Evolutionary conservation across 1,140 invertebrate species (phyloP).

Genomic region (Homalodisca vitripennis): DNA sequence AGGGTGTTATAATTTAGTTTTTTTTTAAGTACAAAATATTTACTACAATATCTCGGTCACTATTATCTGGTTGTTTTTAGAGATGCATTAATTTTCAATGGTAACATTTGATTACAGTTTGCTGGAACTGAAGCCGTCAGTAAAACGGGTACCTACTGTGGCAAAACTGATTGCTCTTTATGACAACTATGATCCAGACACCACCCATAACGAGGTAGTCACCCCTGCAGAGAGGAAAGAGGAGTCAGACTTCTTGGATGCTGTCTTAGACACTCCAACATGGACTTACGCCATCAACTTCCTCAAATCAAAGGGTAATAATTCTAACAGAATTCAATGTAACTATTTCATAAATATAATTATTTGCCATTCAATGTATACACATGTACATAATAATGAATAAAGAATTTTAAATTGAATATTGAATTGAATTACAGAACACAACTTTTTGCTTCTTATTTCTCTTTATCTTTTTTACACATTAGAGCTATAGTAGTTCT

Average conservation of each 20-base stretch:
- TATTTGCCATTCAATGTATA: too few relatives aligned
- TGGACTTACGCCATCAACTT: constrained; percentile 73
- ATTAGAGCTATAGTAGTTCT: too few relatives aligned
- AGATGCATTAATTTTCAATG: too few relatives aligned
- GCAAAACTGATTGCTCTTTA: constrained; percentile 64
- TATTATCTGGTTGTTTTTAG: neutral
- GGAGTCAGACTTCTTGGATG: constrained; percentile 73
- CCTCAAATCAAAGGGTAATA: constrained; percentile 67
- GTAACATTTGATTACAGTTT: constrained; percentile 54
- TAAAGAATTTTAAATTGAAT: too few relatives aligned
- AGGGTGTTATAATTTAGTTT: neutral
- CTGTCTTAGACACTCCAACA: constrained; percentile 67
- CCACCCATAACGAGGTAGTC: constrained; percentile 71
- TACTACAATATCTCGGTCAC: too few relatives aligned
- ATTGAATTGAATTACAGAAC: too few relatives aligned
- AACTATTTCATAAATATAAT: too few relatives aligned
- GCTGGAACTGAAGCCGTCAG: constrained; percentile 57
- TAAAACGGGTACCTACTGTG: constrained; percentile 63
- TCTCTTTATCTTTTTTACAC: too few relatives aligned
- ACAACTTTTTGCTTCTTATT: too few relatives aligned
- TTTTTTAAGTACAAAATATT: neutral
- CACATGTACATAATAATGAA: too few relatives aligned
- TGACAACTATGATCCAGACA: constrained; percentile 76
- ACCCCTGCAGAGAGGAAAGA: constrained; percentile 70
- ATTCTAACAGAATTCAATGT: too few relatives aligned